Evolutionary conservation across 2,113 vertebrate genomes (phyloP), one percentile per base, ranked within the genome.

Genomic region (Zapornia atra): DNA sequence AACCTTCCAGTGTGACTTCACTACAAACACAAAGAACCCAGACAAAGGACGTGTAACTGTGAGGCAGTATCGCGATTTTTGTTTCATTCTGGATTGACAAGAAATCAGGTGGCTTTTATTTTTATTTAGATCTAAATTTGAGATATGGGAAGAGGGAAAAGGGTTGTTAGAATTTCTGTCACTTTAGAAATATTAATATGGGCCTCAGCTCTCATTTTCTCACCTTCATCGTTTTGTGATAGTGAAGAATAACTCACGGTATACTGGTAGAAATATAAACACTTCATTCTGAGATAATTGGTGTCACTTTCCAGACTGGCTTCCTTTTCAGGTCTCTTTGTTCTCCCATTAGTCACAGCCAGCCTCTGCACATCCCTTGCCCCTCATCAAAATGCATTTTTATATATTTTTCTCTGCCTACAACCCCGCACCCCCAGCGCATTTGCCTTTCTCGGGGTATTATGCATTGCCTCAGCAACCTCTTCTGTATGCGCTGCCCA

Each of bases 381-480:
- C 59, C n/a, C 90, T 94, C 87, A 96, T 96, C 61, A 95, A 94
- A 94, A 94, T 73, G 84, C 44, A 2, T 31, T 88, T 53, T 48
- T 48, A 48, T 48, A 22, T 20, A 22, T 48, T 48, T 91, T 75
- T 46, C 61, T 57, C 61, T 71, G 83, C 70, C 21, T n/a, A 7
- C 42, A 95, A 24, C 57, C 59, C 91, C 8, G 1, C 59, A 69
- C 79, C 90, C 82, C 66, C 12, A 59, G 77, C 18, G 10, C 51
- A 6, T 89, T 85, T 10, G 0, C 65, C 77, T 54, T 92, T 86
- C 18, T 4, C 5, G 1, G 86, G 77, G 28, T 44, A 81, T 94
- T 90, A 42, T 64, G 34, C 54, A 65, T 72, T 34, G 57, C 94
- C 59, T 95, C 88, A 68, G 94, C 87, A 94, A 71, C 84, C 92